Base-by-base conservation (phyloP, 2,113 vertebrate genomes). In the Ivindomyrus marchei region DNA sequence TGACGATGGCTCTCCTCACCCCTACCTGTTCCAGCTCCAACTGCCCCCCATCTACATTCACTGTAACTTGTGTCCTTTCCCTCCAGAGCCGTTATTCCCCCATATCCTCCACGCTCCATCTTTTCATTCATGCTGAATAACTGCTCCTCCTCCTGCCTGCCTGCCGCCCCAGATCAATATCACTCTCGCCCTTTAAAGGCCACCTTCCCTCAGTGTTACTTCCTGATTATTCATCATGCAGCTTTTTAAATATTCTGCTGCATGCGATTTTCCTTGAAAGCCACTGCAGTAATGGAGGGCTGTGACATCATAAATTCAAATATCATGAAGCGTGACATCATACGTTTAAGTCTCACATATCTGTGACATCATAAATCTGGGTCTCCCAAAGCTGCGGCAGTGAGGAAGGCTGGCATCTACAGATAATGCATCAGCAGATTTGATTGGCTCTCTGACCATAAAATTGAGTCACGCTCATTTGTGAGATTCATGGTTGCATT, bases 301-400 rank as follows among this genome's bases (percentile, higher is more conserved):
- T n/a, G 56, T 62, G 53, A 66, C 87, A 88, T 42, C 83, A 85
- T 85, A 85, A 85, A 85, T 47, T 42, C 42, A 85, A 85, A 85
- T 24, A 10, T 9, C 83, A 47, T 46, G 46, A 21, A 85, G 46
- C 24, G 24, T 85, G 42, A 85, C 42, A 47, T 85, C 42, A 85
- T 49, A 53, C 1, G 50, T 9, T 31, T 39, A 53, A 27, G 24
- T 86, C 84, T 86, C 50, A 42, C 10, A 53, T 31, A 31, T 39
- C 39, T 6, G 53, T 62, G 36, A 66, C 36, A 45, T 85, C 42
- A 85, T 49, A 53, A 36, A 87, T 56, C 52, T 36, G 39, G 27
- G 10, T 49, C 84, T 86, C 31, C 56, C 10, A 39, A 39, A 87
- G 87, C 56, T 15, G 39, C n/a, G 19, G 24, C 36, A 45, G 53